Evolutionary conservation across 2,113 vertebrate species (phyloP), one percentile per base, ranked within the genome.

Genomic region (Vulpes ferrilata): DNA sequence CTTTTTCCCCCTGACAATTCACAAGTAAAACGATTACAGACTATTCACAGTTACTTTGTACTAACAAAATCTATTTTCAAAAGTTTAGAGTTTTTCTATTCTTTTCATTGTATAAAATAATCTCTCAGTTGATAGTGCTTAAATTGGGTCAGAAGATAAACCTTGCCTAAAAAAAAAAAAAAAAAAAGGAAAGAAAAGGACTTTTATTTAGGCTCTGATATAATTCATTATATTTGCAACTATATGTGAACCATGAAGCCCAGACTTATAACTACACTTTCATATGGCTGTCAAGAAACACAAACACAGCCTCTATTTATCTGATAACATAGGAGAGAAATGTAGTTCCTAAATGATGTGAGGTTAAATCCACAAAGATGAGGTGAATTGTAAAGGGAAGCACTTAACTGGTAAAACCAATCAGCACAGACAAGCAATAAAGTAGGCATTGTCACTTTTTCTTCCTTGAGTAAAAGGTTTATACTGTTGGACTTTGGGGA

Each of bases 71-170:
- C 81, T 95, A 65, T 97, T 55, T 20, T 27, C 10, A 95, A 87
- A 96, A 82, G 38, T 65, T 78, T 62, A 89, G 1, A 22, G 51
- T 95, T 96, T 95, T 93, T 86, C 80, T 4, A 3, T 78, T 97
- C 74, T 93, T 95, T 17, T 43, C 93, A 85, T 13, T 96, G 87
- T 91, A 84, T 94, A 97, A 92, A 20, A 81, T 96, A 97, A 92
- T 73, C 32, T 43, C 64, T 43, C 86, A 90, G 13, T 57, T 93
- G 91, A 86, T 2, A 2, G 9, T 93, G 35, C 35, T 97, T 96
- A 86, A 76, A 97, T 94, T 67, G 73, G 67, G 80, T 95, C 89
- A 95, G 55, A 92, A 97, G 90, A 97, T 82, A 92, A 97, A 65
- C 2, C 30, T 86, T 97, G 15, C 43, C 20, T 4, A 81, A 32